Evolutionary conservation across 2,888 invertebrate species (phyloP).

Genomic region (Polymixis lichenea): DNA sequence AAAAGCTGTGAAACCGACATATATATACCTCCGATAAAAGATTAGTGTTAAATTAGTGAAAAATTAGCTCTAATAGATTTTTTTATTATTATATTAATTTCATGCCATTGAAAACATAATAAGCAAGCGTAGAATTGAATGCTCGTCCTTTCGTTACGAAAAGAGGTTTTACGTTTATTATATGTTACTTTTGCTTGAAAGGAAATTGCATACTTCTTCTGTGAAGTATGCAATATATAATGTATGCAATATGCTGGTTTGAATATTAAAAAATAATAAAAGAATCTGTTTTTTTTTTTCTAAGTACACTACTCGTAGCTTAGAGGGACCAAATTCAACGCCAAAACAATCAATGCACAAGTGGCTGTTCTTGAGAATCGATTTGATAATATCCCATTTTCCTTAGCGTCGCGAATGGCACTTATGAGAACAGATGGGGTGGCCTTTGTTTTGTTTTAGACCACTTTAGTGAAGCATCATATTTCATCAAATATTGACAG

Average conservation of each 20-base stretch:
- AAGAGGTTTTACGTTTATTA: not conserved
- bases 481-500: constrained; percentile 12
- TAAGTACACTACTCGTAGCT: not conserved
- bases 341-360: not conserved
- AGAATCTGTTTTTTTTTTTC: not conserved
- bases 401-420: not conserved
- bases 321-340: not conserved
- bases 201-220: not conserved
- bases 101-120: not conserved
- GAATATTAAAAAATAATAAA: no score
- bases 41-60: no score
- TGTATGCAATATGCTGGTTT: no score
- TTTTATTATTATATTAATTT: no score
- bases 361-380: not conserved
- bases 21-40: no score
- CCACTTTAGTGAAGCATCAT: constrained; percentile 8
- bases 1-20: no score
- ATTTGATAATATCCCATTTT: not conserved
- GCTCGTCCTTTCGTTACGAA: not conserved
- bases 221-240: no score
- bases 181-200: not conserved
- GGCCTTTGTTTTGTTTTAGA: not conserved
- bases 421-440: not conserved
- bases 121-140: not conserved
- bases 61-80: no score